Conservation (phyloP, 1,140 invertebrate species). For the Colletes gigas region DNA sequence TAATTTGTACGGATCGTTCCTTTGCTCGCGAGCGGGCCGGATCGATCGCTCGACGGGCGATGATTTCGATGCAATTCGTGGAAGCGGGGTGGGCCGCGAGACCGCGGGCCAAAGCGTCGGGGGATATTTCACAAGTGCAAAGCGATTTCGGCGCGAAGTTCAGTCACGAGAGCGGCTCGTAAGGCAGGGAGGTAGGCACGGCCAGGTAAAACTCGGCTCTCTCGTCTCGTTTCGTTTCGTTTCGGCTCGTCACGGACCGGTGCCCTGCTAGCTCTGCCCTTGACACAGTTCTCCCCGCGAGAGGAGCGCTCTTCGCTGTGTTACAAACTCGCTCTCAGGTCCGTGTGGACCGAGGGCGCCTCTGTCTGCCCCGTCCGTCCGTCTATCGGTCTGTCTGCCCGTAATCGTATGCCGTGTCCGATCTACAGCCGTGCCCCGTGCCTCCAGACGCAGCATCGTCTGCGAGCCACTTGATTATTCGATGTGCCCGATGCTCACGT, state of each 20-base stretch:
- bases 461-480: conserved; percentile 4
- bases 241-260: conserved; percentile 75
- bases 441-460: not conserved
- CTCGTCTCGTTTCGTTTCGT: conserved; percentile 71
- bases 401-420: conserved; percentile 2
- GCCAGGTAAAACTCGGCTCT: conserved; percentile 69
- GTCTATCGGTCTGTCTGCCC: not conserved
- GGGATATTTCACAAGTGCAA: conserved; percentile 3
- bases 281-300: conserved; percentile 75
- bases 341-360: conserved; percentile 49
- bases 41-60: not conserved
- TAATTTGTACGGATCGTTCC: no score
- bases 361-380: conserved; percentile 23
- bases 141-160: conserved; percentile 48
- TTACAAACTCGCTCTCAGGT: conserved; percentile 46
- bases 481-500: conserved; percentile 3
- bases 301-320: conserved; percentile 56
- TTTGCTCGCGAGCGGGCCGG: not conserved
- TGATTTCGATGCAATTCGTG: conserved; percentile 27
- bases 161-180: conserved; percentile 7
- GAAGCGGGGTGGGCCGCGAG: conserved; percentile 7
- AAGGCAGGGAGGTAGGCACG: conserved; percentile 23
- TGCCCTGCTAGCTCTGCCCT: conserved; percentile 74
- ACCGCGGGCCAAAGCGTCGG: not conserved
- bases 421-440: not conserved